Base-by-base conservation (phyloP, 2,797 vertebrate genomes). In the Australoheros facetus region DNA sequence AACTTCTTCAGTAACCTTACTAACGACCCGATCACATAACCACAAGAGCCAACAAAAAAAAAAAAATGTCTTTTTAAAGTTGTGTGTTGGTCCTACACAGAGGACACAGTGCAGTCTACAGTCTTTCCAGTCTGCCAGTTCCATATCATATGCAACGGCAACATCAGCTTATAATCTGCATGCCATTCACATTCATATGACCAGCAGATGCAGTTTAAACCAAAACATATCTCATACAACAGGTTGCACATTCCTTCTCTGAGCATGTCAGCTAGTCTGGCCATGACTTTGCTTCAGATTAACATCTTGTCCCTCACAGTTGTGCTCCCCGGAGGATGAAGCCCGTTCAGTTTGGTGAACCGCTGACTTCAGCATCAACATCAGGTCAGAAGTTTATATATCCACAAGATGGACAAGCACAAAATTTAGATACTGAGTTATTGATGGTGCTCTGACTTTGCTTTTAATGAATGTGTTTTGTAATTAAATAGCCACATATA, bases 161-260 rank as follows among this genome's bases (percentile, higher is more conserved):
- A 17, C 45, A 48, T 48, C 16, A 48, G 6, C 45, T 51, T 48
- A 48, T 5, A 51, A 17, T 51, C 3, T 51, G 14, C 16, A 51
- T 17, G 16, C 16, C 17, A 1, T 51, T 17, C 3, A 7, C 16
- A 45, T 42, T 42, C 19, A 60, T 60, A 37, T 12, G 37, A 37
- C 58, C 32, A 60, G 56, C 3, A 32, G 28, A 59, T n/a, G 34
- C 12, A 39, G 37, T 3, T 45, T 26, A 17, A 66, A 48, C 16
- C 42, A 1, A 45, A 64, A 12, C 0, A 45, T 28, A 1, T 48
- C 5, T 19, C 17, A 0, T 19, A 48, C 3, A 48, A 26, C 62
- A 13, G 26, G 21, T 11, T 69, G 62, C 23, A 48, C 0, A 0
- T 19, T 21, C 19, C 51, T 9, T 21, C 7, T 54, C 16, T 9